phyloP scores from a whole-genome alignment of 1,140 invertebrate species.

The Holcopasites calliopsidis region DNA sequence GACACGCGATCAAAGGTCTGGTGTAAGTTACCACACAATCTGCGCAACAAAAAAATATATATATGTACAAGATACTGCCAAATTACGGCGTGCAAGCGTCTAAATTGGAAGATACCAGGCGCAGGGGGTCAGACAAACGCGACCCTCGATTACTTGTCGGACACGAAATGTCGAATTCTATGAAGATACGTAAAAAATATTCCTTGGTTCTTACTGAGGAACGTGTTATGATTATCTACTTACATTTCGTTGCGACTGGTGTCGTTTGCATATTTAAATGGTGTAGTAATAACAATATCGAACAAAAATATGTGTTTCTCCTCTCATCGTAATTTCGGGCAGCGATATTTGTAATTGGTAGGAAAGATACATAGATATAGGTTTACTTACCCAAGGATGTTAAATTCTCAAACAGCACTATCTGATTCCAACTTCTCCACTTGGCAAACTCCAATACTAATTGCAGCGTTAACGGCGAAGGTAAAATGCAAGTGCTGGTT shows the following conservation, averaged over 20 bases:
- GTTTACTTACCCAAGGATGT: constrained; percentile 52
- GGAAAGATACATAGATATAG: too few species aligned
- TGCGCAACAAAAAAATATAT: background rate
- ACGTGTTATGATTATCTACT: background rate
- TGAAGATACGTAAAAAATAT: too few species aligned
- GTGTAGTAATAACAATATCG: too few species aligned
- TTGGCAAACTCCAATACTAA: constrained; percentile 78
- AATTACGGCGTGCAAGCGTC: background rate
- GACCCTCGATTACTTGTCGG: background rate
- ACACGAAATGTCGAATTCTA: too few species aligned
- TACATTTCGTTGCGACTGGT: too few species aligned
- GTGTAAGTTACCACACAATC: constrained; percentile 63
- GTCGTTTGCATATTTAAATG: too few species aligned
- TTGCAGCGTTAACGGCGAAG: constrained; percentile 68
- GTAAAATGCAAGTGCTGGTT: constrained; percentile 52
- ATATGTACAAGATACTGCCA: too few species aligned
- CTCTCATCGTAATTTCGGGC: too few species aligned
- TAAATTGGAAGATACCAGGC: background rate
- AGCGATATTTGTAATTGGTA: too few species aligned
- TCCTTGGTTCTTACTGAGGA: background rate
- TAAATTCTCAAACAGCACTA: constrained; percentile 72
- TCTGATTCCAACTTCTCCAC: constrained; percentile 79
- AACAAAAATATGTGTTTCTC: too few species aligned
- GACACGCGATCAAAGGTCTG: constrained; percentile 65
- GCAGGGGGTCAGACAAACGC: background rate